Evolutionary conservation across 1,140 invertebrate species (phyloP).

Genomic region (Drosophila setifemur): DNA sequence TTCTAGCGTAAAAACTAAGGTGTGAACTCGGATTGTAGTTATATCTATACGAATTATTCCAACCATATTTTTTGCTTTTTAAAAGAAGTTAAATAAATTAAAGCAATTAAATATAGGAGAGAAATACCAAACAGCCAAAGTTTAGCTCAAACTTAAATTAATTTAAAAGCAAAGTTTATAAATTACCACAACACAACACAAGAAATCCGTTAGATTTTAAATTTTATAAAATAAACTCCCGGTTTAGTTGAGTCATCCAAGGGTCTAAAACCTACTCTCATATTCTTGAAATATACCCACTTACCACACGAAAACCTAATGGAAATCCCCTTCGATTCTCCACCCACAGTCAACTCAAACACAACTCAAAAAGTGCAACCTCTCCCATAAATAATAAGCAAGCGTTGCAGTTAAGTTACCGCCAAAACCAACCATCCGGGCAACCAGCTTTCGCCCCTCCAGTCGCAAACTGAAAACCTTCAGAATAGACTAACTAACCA

Average conservation of each 20-base stretch:
- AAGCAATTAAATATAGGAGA: no score
- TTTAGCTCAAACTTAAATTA: no score
- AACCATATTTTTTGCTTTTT: no score
- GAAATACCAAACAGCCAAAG: no score
- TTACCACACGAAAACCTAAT: conserved; percentile 6
- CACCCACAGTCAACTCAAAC: conserved; percentile 27
- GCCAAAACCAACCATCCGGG: conserved; percentile 25
- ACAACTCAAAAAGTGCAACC: conserved; percentile 38
- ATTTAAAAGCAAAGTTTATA: background rate
- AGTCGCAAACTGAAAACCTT: background rate
- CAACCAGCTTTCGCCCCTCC: background rate
- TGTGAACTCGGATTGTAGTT: background rate
- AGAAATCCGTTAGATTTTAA: background rate
- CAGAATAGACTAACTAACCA: background rate
- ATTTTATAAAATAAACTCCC: background rate
- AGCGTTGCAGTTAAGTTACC: conserved; percentile 34
- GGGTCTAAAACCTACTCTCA: conserved; percentile 14
- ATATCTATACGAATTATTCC: no score
- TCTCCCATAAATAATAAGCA: conserved; percentile 16
- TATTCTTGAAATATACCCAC: background rate
- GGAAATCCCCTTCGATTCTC: conserved; percentile 5
- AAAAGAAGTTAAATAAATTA: no score
- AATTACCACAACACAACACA: background rate
- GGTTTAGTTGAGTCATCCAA: no score
- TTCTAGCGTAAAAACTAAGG: background rate